Percentiles rank a stretch among this genome's conserved stretches.
Evolutionary conservation across 64 coral and sea anemone species (phyloP).

Genomic region (Dendronephthya gigantea): DNA sequence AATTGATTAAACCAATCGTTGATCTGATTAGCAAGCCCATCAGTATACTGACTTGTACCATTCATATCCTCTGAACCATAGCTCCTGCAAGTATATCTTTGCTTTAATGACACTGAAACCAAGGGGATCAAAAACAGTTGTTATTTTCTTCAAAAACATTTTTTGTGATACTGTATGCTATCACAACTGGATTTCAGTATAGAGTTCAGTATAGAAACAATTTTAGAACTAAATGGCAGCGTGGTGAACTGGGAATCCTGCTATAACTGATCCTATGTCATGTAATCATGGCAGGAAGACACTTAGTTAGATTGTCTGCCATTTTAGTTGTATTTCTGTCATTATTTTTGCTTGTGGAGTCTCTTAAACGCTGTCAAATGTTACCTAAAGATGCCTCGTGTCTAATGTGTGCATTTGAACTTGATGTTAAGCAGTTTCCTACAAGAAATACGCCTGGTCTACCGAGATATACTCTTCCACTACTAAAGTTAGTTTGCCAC

Average conservation of each 20-base stretch:
- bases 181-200: no score
- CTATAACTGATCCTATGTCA: no score
- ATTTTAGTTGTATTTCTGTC: conserved; percentile 2
- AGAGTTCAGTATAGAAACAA: no score
- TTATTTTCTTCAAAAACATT: neutral
- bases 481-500: neutral
- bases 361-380: neutral
- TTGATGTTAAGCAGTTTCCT: conserved; percentile 7
- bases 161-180: no score
- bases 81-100: neutral
- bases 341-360: conserved; percentile 16
- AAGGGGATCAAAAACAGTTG: neutral
- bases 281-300: no score
- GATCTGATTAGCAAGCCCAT: neutral
- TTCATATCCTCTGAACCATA: neutral
- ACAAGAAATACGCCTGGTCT: neutral
- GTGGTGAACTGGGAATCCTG: no score
- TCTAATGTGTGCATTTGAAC: conserved; percentile 13
- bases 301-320: no score
- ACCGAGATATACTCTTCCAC: neutral
- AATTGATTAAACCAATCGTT: neutral
- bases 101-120: neutral
- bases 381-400: neutral
- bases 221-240: no score
- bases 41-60: neutral